These are phyloP conservation scores for Ectemnius lituratus DNA, from an alignment of 2,888 invertebrate species.

Conservation along the genomic window DNA sequence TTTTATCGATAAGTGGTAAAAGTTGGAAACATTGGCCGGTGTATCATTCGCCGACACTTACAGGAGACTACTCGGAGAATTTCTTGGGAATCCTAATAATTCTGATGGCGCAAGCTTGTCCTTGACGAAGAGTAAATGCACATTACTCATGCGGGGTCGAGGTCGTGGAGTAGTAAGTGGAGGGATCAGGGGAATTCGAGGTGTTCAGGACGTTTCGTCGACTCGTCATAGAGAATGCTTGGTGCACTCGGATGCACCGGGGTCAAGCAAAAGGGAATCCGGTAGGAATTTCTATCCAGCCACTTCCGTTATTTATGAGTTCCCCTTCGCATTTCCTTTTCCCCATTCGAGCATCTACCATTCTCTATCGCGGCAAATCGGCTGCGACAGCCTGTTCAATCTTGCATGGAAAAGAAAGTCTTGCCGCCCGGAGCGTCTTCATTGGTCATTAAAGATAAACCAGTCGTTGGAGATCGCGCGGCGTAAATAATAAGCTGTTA, in stretches of 20 bases:
- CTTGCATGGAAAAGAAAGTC: background rate
- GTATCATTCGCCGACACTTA: no score
- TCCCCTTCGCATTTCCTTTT: conserved; percentile 18
- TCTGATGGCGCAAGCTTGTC: conserved; percentile 40
- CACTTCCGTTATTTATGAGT: conserved; percentile 50
- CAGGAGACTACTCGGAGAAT: no score
- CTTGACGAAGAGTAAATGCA: conserved; percentile 28
- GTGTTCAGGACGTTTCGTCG: conserved; percentile 64
- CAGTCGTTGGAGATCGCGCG: background rate
- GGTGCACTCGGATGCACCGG: conserved; percentile 34
- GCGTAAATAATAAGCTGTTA: background rate
- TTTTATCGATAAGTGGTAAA: no score
- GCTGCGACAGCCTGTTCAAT: background rate
- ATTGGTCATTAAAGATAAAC: background rate
- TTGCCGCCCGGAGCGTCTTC: background rate
- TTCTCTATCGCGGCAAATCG: background rate
- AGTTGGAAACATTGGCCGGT: no score
- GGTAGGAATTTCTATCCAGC: conserved; percentile 39
- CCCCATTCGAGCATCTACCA: conserved; percentile 12
- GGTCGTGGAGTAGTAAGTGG: conserved; percentile 50
- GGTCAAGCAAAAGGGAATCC: conserved; percentile 65
- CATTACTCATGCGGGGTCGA: conserved; percentile 43
- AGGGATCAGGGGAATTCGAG: conserved; percentile 63
- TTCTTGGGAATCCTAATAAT: conserved; percentile 50
- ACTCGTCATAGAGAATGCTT: conserved; percentile 68